Evolutionary conservation across 2,113 vertebrate species (phyloP).

Genomic region (Pan paniscus): DNA sequence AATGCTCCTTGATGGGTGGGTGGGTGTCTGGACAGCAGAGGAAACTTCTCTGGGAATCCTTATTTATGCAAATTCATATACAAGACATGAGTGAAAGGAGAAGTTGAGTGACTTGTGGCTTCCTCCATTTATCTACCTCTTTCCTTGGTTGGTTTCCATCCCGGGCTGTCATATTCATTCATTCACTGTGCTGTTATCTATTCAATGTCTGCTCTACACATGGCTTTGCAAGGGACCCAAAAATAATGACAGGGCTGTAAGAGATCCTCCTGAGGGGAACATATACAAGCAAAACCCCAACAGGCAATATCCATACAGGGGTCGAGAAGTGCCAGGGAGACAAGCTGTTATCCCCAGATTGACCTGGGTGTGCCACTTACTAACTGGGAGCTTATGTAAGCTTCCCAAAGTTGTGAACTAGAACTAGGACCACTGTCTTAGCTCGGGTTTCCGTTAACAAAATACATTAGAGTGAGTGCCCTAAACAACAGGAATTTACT

Average conservation of each 20-base stretch:
- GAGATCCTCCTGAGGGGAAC: neutral
- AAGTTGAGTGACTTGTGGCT: neutral
- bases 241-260: neutral
- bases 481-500: neutral
- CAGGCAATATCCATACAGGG: neutral
- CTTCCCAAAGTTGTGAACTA: neutral
- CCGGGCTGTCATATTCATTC: neutral
- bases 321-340: neutral
- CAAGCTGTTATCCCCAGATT: rapidly evolving
- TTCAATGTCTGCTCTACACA: neutral
- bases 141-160: neutral
- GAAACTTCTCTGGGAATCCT: neutral
- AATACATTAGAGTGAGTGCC: rapidly evolving
- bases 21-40: neutral
- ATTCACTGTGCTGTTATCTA: neutral
- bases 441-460: rapidly evolving
- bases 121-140: neutral
- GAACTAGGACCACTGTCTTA: neutral
- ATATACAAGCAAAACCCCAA: neutral
- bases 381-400: no score
- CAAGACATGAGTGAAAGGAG: neutral
- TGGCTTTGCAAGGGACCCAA: neutral
- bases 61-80: neutral
- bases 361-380: neutral
- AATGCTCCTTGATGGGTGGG: rapidly evolving